Evolutionary conservation across 2,888 invertebrate species (phyloP), one percentile per base, ranked within the genome.

Genomic region (Julus scanicus): DNA sequence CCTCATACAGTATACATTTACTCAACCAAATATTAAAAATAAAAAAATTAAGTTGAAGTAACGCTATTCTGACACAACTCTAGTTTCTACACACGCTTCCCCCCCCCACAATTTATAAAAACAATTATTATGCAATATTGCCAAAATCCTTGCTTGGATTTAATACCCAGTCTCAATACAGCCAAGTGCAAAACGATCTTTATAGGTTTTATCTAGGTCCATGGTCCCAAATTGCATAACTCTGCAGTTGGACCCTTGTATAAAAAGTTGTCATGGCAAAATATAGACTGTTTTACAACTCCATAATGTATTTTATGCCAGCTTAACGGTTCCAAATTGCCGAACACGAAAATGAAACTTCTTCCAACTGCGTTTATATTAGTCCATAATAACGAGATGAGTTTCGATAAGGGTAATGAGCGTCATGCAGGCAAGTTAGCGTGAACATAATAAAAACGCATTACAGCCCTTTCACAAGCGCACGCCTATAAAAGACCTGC

Each of bases 401-500:
- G 63, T 63, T 63, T 63, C 63, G 63, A 63, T 63, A 63, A 63
- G 20, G 63, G 63, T 53, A 53, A 53, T 53, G 53, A 15, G 53
- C 53, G 53, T 17, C 53, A 53, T 17, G 53, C 53, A 53, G 53
- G 44, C 44, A 44, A 15, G 53, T 15, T 53, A 13, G 44, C 53
- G 53, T 53, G 53, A 20, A 63, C 63, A 20, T 63, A 20, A 63
- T 63, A 8, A 0, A n/a, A 29, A 44, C 63, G 20, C 9, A 63
- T 63, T 63, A 63, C 15, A 17, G 57, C 17, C 17, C 17, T 57
- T 57, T 17, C 17, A 13, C 13, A 57, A 15, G 8, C 20, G 9
- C 63, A n/a, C 63, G 63, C 63, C 20, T 63, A 63, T 20, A n/a
- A 63, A 44, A 13, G 63, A n/a, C 20, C 63, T 63, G 63, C 63